Base-by-base conservation (phyloP, 2,797 vertebrate genomes). In the Myotis pilosus region DNA sequence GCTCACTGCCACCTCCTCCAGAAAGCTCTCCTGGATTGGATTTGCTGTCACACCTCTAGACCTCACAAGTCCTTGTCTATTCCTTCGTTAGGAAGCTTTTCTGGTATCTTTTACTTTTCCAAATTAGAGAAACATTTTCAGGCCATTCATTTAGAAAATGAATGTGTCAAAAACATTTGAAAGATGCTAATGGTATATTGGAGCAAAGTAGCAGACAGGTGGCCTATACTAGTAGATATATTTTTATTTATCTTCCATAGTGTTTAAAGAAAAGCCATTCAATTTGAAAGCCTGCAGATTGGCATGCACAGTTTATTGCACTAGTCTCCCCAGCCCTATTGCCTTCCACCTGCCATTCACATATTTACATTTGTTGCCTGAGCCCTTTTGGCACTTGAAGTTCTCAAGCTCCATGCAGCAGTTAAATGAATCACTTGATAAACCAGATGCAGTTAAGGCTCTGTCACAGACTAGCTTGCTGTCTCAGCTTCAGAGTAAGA, bases 61-160 rank as follows among this genome's bases (percentile, higher is more conserved):
- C 1, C 16, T 57, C n/a, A 57, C n/a, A 12, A 36, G 25, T 81
- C 49, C 62, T 76, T 88, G 22, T 66, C 80, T 85, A 55, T 51
- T 41, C 30, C 53, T 92, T 81, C 53, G 30, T 64, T 57, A 30
- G 19, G 49, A 78, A 16, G 33, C 33, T 49, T 71, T 19, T 25
- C 74, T 2, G 13, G 23, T 19, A 41, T 51, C 41, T 72, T 78
- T 86, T 74, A 47, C 30, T 94, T 49, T 87, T 87, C 33, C 53
- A 36, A 83, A 82, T 79, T 33, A 92, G 62, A 88, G 79, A 82
- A 41, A 15, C 13, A 92, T n/a, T 79, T 51, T 47, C 82, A 75
- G 51, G n/a, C 36, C 55, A 19, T 78, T 75, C 36, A 36, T 83
- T 62, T 8, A 6, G n/a, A 41, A 93, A 68, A 82, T 2, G 25